Conservation (phyloP, 2,113 vertebrate species). For the Tor tambroides region DNA sequence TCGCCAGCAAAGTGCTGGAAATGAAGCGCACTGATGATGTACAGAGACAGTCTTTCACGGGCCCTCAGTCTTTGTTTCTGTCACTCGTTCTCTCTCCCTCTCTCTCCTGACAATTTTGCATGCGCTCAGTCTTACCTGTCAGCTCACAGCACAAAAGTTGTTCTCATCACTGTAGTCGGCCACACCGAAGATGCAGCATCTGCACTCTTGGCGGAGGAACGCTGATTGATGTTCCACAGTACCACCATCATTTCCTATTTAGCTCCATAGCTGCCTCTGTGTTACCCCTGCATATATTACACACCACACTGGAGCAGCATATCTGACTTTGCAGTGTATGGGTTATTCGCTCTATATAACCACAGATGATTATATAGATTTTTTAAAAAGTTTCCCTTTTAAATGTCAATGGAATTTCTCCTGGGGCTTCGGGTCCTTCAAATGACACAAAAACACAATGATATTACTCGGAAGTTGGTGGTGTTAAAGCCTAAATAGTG, state of each 20-base stretch:
- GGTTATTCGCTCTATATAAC: not conserved
- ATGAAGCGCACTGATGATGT: slow-evolving; percentile 24
- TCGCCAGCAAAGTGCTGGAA: slow-evolving; percentile 32
- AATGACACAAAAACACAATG: not conserved
- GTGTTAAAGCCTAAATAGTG: not conserved
- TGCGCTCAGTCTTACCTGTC: slow-evolving; percentile 37
- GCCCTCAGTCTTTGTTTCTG: slow-evolving; percentile 34
- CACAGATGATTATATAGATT: slow-evolving; percentile 29
- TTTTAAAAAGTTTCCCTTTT: slow-evolving; percentile 18
- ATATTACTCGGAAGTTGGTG: not conserved
- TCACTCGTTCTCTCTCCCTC: slow-evolving; percentile 25
- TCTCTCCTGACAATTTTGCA: slow-evolving; percentile 26
- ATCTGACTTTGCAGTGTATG: not conserved
- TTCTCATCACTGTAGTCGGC: slow-evolving; percentile 29
- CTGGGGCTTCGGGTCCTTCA: slow-evolving; percentile 17
- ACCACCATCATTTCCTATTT: slow-evolving; percentile 50
- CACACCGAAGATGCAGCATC: slow-evolving; percentile 24
- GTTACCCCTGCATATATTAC: slow-evolving; percentile 32
- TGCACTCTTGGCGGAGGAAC: slow-evolving; percentile 3
- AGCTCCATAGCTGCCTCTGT: slow-evolving; percentile 29
- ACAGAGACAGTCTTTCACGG: slow-evolving; percentile 42
- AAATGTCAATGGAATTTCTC: slow-evolving; percentile 26
- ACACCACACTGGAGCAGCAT: not conserved
- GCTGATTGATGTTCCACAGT: slow-evolving; percentile 49
- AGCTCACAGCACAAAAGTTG: slow-evolving; percentile 30